Evolutionary conservation across 2,113 vertebrate genomes (phyloP).

Genomic region (Sander lucioperca): DNA sequence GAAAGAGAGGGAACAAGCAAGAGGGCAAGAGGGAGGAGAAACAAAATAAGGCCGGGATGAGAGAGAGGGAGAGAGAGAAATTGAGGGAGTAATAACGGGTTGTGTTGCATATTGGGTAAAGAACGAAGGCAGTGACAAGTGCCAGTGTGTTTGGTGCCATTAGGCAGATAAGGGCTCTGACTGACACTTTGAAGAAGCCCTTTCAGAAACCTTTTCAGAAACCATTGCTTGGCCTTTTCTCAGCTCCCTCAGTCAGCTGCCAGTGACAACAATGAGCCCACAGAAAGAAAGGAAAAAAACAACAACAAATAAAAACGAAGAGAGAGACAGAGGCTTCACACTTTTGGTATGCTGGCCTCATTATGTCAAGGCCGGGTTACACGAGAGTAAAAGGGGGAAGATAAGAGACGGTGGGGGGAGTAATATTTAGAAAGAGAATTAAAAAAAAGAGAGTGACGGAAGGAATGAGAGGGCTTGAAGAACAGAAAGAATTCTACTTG

Average conservation of each 20-base stretch:
- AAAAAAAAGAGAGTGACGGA: conserved; percentile 5
- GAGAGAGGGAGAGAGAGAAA: background rate
- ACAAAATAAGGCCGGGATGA: background rate
- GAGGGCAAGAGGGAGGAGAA: conserved; percentile 2
- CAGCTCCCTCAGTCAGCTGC: conserved; percentile 42
- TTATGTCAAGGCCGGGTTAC: conserved; percentile 60
- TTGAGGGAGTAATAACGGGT: conserved; percentile 25
- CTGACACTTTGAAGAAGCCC: conserved; percentile 41
- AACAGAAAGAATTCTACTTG: no score
- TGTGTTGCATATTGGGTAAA: conserved; percentile 6
- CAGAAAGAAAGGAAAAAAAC: background rate
- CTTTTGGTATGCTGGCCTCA: conserved; percentile 64
- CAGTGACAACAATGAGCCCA: conserved; percentile 40
- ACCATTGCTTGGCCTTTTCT: conserved; percentile 39
- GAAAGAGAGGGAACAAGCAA: background rate
- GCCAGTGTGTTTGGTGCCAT: conserved; percentile 19
- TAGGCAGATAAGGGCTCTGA: conserved; percentile 37
- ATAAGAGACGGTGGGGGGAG: background rate
- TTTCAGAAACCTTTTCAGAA: conserved; percentile 40
- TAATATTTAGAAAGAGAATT: conserved; percentile 11
- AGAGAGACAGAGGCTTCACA: conserved; percentile 35
- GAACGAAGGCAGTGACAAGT: conserved; percentile 21
- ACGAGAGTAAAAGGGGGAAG: background rate
- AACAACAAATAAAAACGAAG: conserved; percentile 15
- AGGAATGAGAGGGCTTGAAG: background rate